A percentile compares a stretch with the other conserved stretches of the same genome.
phyloP scores from a whole-genome alignment of 2,888 invertebrate species.

The Eumacrocentrus americanus region DNA sequence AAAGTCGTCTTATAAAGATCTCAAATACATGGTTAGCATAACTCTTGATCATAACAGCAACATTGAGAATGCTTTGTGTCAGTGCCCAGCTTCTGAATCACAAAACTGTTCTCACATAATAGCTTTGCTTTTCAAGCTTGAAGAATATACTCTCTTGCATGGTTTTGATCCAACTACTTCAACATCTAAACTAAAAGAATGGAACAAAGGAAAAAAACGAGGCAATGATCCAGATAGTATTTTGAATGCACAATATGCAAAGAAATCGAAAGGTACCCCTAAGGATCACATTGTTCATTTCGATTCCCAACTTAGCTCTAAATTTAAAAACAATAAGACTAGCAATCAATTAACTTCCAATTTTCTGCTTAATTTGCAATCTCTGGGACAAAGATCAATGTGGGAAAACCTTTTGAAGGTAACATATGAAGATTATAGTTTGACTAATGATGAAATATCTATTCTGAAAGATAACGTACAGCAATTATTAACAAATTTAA shows the following conservation, averaged over 20 bases:
- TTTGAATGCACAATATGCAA: conserved; percentile 18
- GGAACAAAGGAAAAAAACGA: conserved; percentile 27
- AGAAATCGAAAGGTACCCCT: background rate
- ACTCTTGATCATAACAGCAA: conserved; percentile 12
- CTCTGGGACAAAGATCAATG: conserved; percentile 2
- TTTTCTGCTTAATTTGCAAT: background rate
- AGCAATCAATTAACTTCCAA: background rate
- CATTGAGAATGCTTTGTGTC: conserved; percentile 24
- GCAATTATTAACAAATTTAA: too few species aligned
- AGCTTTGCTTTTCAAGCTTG: conserved; percentile 23
- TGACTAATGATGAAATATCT: conserved; percentile 14
- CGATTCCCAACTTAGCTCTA: too few species aligned
- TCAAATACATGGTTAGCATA: conserved; percentile 6
- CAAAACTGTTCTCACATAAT: conserved; percentile 24
- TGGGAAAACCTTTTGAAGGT: conserved; percentile 8
- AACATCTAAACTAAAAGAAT: conserved; percentile 25
- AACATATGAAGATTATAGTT: conserved; percentile 25
- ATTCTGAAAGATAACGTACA: too few species aligned
- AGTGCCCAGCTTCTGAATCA: conserved; percentile 26
- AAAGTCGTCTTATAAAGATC: conserved; percentile 13
- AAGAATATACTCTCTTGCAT: conserved; percentile 23
- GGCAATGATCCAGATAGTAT: conserved; percentile 24
- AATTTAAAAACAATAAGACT: background rate
- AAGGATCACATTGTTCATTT: background rate
- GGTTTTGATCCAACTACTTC: conserved; percentile 22